Base-by-base conservation (phyloP, 30 jellyfish, hydroid and myxozoan genomes). In the Pseudorhiza aurosa region DNA sequence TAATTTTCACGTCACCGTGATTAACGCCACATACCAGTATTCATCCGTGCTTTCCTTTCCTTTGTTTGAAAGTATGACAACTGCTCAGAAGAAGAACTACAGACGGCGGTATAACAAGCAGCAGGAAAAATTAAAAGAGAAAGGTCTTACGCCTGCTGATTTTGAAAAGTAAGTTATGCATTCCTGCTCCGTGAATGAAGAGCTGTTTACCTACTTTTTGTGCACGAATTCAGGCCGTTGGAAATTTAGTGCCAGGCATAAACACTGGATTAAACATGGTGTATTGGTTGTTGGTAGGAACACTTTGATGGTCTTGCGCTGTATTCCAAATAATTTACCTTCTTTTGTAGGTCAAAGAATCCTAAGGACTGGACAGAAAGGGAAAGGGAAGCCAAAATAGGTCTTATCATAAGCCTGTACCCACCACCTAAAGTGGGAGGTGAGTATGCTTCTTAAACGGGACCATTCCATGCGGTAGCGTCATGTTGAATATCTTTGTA, bases 311-410 rank as follows among this genome's bases (percentile, higher is more conserved):
- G n/a, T n/a, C n/a, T n/a, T n/a, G n/a, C n/a, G n/a, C n/a, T n/a
- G n/a, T n/a, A n/a, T n/a, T n/a, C n/a, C n/a, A n/a, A n/a, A n/a
- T n/a, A n/a, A n/a, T n/a, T n/a, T n/a, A n/a, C n/a, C n/a, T n/a
- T n/a, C n/a, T 5, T 45, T 47, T 44, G 9, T 42, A 91, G 98
- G 62, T 46, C 87, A 69, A 86, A 68, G 18, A 84, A 91, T 47
- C 98, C 98, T 11, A 75, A 75, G 32, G 84, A 83, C 43, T 91
- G 98, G 98, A 83, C 98, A 1, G 96, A 91, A 49, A 58, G 58
- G 27, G 95, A 84, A 22, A 65, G 96, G 12, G 88, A 91, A 19
- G 95, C 89, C 33, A 83, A 91, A 65, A 71, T 91, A 21, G 44
- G 59, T 17, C 47, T 88, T 12, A 72, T 91, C 11, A 39, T 76